A percentile compares a stretch with the other conserved stretches of the same genome.
phyloP scores from a whole-genome alignment of 2,888 invertebrate species.

The Lithodes maja region DNA sequence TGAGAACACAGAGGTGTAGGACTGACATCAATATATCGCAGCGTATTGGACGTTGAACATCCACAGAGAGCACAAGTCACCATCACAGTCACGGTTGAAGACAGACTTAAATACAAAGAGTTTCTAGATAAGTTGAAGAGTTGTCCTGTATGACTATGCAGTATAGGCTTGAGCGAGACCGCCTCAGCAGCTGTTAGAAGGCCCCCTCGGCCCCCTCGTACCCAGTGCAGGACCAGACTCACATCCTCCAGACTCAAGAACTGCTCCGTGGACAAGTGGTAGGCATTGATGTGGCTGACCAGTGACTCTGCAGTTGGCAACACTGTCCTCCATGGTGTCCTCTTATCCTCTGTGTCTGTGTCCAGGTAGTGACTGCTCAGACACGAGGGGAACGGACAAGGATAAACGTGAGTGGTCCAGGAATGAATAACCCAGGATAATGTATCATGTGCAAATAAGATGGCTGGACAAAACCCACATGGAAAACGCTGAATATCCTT shows the following conservation, averaged over 20 bases:
- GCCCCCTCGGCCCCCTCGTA: conserved; percentile 48
- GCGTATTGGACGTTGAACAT: conserved; percentile 39
- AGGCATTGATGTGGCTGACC: conserved; percentile 47
- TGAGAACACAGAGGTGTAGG: conserved; percentile 48
- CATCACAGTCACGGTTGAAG: conserved; percentile 40
- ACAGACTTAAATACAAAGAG: conserved; percentile 35
- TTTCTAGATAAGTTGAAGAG: conserved; percentile 28
- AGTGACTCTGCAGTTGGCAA: conserved; percentile 30
- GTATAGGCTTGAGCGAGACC: conserved; percentile 24
- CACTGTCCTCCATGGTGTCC: conserved; percentile 31
- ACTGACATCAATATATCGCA: conserved; percentile 35
- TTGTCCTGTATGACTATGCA: conserved; percentile 53
- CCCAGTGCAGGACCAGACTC: conserved; percentile 45
- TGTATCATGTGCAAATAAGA: conserved; percentile 27
- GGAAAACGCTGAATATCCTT: conserved; percentile 23
- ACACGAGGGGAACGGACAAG: conserved; percentile 67
- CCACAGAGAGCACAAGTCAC: conserved; percentile 51
- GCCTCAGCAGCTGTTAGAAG: conserved; percentile 44
- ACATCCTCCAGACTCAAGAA: conserved; percentile 35
- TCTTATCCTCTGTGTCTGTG: background rate
- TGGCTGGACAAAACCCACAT: conserved; percentile 44
- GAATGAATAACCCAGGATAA: conserved; percentile 52
- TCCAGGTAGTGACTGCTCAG: background rate
- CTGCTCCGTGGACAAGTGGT: conserved; percentile 39
- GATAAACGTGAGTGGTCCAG: conserved; percentile 56